A percentile compares a stretch with the other conserved stretches of the same genome.
Conservation (phyloP, 2,797 vertebrate genomes). For the Silurus aristotelis region DNA sequence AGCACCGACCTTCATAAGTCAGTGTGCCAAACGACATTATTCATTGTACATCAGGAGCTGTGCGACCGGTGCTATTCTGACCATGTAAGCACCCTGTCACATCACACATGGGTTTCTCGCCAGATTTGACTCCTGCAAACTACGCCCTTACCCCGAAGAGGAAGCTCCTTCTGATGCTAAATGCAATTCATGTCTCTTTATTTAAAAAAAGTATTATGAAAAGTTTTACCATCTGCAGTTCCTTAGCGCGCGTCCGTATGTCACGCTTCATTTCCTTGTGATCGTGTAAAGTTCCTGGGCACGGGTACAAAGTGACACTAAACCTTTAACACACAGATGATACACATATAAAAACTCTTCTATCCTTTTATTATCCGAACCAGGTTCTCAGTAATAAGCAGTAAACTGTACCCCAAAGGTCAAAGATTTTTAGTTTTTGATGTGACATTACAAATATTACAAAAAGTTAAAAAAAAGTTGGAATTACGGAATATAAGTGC, state of each 20-base stretch:
- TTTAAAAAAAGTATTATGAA: not conserved
- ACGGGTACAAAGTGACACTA: conserved; percentile 60
- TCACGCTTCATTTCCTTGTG: conserved; percentile 54
- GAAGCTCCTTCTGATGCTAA: no score
- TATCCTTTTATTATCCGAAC: not conserved
- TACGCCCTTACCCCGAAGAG: no score
- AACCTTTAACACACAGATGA: conserved; percentile 47
- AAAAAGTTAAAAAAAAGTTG: not conserved
- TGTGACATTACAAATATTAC: not conserved
- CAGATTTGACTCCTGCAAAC: no score
- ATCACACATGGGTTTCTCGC: no score
- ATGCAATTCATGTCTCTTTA: no score
- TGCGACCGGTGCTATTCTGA: no score
- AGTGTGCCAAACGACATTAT: no score
- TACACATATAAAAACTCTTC: not conserved
- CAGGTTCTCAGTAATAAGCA: not conserved
- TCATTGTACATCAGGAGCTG: no score
- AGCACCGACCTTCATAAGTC: no score
- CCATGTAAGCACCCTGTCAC: no score
- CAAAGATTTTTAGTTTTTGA: not conserved
- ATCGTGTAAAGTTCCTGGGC: conserved; percentile 51
- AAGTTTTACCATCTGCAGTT: conserved; percentile 53
- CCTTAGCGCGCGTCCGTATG: conserved; percentile 52
- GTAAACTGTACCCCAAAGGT: not conserved
- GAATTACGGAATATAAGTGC: no score